A percentile compares a stretch with the other conserved stretches of the same genome.
Conservation (phyloP, 2,888 invertebrate genomes). For the Neoaliturus tenellus region DNA sequence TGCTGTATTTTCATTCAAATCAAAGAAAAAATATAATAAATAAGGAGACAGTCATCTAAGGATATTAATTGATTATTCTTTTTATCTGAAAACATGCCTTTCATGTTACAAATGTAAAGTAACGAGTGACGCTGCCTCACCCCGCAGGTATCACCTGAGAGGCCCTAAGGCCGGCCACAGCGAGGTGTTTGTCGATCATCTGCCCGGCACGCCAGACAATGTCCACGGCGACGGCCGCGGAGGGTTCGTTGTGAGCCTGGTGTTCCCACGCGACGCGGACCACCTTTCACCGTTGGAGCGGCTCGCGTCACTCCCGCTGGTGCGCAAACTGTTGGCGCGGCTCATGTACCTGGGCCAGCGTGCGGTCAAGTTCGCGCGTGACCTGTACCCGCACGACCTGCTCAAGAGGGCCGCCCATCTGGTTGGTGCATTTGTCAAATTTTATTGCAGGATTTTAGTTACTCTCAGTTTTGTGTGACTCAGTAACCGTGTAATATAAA, state of each 20-base stretch:
- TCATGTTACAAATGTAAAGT: too few species aligned
- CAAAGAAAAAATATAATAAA: too few species aligned
- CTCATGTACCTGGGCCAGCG: conserved; percentile 15
- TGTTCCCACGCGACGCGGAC: conserved; percentile 70
- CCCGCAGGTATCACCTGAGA: conserved; percentile 80
- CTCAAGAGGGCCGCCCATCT: neutral
- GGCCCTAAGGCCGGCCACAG: conserved; percentile 86
- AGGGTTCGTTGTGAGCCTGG: conserved; percentile 80
- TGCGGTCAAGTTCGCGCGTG: neutral
- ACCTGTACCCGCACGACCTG: neutral
- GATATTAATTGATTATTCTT: too few species aligned
- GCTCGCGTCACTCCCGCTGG: conserved; percentile 58
- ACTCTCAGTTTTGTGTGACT: too few species aligned
- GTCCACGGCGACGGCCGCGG: conserved; percentile 77
- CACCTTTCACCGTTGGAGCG: conserved; percentile 37
- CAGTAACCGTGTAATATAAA: too few species aligned
- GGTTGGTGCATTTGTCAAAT: neutral
- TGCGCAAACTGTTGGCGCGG: conserved; percentile 58
- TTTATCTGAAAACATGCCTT: too few species aligned
- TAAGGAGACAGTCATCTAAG: too few species aligned
- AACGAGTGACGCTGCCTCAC: too few species aligned
- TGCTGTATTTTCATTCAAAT: too few species aligned
- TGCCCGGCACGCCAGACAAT: conserved; percentile 84
- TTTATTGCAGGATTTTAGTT: too few species aligned
- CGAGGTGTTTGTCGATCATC: conserved; percentile 88